Evolutionary conservation across 2,888 invertebrate species (phyloP).

Genomic region (Amblyjoppa proteus): DNA sequence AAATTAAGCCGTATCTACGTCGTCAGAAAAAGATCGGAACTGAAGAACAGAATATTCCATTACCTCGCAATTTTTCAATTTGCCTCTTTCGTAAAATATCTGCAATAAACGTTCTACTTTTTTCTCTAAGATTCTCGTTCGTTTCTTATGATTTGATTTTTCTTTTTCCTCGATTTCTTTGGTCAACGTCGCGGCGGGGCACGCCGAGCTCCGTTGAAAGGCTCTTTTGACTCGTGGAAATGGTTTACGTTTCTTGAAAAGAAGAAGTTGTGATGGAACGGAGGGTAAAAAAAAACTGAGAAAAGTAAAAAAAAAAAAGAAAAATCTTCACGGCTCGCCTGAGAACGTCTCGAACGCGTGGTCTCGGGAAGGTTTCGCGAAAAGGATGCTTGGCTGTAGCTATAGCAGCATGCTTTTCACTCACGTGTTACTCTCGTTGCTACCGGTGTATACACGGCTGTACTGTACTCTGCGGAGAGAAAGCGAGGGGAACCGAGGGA

Average conservation of each 20-base stretch:
- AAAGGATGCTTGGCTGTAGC: conserved; percentile 33
- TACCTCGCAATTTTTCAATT: not conserved
- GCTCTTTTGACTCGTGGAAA: conserved; percentile 34
- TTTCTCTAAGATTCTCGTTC: not conserved
- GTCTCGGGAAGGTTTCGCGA: conserved; percentile 14
- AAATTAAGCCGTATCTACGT: not conserved
- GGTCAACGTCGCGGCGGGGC: not conserved
- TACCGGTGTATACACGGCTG: conserved; percentile 11
- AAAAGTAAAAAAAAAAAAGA: not conserved
- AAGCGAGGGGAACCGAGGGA: not conserved
- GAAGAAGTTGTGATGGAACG: not conserved
- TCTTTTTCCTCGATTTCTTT: not conserved
- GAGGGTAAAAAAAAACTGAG: not conserved
- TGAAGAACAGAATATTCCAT: not conserved
- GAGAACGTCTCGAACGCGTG: conserved; percentile 39
- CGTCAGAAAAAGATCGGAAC: not conserved
- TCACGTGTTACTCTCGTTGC: conserved; percentile 20
- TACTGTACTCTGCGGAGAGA: not conserved
- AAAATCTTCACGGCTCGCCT: not conserved
- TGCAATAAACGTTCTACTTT: not conserved
- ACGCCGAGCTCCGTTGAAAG: not conserved
- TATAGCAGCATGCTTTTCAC: conserved; percentile 34
- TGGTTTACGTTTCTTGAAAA: conserved; percentile 5
- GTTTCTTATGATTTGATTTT: not conserved
- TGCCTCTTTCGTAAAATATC: not conserved